Percentiles rank a stretch among this genome's conserved stretches.
phyloP scores from a whole-genome alignment of 2,113 vertebrate species.

The Phoxinus phoxinus region DNA sequence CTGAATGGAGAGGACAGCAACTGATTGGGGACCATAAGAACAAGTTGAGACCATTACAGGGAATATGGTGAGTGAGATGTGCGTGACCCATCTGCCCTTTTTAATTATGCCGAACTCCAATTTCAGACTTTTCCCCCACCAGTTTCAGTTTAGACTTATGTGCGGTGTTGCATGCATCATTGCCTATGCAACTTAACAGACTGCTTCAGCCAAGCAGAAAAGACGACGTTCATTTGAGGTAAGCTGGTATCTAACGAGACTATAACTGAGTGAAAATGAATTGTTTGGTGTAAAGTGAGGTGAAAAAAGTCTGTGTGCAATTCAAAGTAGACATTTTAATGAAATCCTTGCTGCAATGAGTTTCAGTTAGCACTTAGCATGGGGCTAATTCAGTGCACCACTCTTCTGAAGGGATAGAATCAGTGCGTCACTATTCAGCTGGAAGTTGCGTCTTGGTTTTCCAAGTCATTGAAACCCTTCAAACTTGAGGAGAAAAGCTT shows the following conservation, averaged over 20 bases:
- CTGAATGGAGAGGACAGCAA: conserved; percentile 8
- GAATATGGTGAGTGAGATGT: conserved; percentile 12
- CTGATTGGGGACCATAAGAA: conserved; percentile 20
- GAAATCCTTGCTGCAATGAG: conserved; percentile 11
- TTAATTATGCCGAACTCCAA: conserved; percentile 5
- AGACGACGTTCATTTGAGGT: conserved; percentile 4
- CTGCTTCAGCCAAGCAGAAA: conserved; percentile 38
- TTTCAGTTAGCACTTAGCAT: conserved; percentile 14
- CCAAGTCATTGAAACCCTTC: conserved; percentile 36
- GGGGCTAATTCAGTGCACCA: conserved; percentile 32
- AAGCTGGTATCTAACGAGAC: conserved; percentile 24
- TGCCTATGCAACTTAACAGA: conserved; percentile 25
- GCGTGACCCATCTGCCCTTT: conserved; percentile 1
- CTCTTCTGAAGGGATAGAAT: conserved; percentile 25
- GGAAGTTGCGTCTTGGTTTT: conserved; percentile 31
- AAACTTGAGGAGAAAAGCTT: conserved; percentile 22
- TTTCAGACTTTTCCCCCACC: background rate
- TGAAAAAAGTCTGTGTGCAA: conserved; percentile 23
- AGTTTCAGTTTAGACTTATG: conserved; percentile 37
- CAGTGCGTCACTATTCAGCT: conserved; percentile 19
- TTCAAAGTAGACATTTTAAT: conserved; percentile 36
- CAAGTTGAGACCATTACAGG: conserved; percentile 21
- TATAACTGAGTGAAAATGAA: conserved; percentile 17
- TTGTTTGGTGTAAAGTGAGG: conserved; percentile 30
- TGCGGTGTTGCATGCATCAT: conserved; percentile 35